Evolutionary conservation across 2,797 vertebrate species (phyloP), one percentile per base, ranked within the genome.

Genomic region (Tragelaphus eurycerus): DNA sequence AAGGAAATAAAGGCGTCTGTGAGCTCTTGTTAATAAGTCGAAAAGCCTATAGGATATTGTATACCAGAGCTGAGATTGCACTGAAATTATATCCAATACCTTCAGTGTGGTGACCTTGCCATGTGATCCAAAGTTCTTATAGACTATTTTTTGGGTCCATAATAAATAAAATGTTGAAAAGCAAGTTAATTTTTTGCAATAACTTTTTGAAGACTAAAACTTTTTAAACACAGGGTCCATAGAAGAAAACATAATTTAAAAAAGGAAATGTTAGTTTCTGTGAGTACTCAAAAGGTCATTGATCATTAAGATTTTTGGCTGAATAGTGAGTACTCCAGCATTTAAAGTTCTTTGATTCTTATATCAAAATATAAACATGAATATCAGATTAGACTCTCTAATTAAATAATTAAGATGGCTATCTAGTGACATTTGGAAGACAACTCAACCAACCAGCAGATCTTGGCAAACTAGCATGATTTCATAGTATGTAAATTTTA

Each of bases 401-500:
- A 85, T 88, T 95, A 95, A 92, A 90, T 64, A 93, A 93, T 74
- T 93, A 92, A 87, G 43, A 81, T 86, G 34, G 67, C 57, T 89
- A 90, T 92, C 57, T 31, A n/a, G 21, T 86, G 82, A 83, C 29
- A 60, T 92, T 95, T 98, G 92, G 74, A 96, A 96, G 84, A 81
- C 19, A 81, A 76, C 54, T 50, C 52, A 89, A 85, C 48, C 62
- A 93, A 82, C 85, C 52, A 86, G 31, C 79, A 95, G 79, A 82
- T 38, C 54, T 34, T 46, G 79, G 79, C 54, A 85, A 96, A 55
- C 43, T 43, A 82, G 21, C 9, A 31, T 64, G 87, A 90, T 64
- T 84, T 67, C 3, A 14, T 62, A 55, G 62, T 25, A 86, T 64
- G 52, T 31, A 92, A 79, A 74, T 76, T 96, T 84, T 71, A 86